Evolutionary conservation across 2,797 vertebrate genomes (phyloP).

Genomic region (Syngnathus acus): DNA sequence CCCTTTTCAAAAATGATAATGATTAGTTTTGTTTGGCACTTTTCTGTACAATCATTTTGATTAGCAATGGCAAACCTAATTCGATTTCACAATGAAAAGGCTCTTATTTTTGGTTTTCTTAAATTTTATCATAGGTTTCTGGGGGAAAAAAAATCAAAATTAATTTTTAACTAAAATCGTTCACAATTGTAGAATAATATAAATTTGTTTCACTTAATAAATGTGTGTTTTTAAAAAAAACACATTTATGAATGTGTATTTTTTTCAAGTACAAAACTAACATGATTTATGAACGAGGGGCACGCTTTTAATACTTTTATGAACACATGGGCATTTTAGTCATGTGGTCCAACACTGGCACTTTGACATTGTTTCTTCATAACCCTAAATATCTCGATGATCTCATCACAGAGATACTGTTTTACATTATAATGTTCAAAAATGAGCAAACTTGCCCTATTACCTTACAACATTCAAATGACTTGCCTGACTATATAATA

Average conservation of each 20-base stretch:
- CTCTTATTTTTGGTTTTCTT: neutral
- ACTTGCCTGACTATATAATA: too few species aligned
- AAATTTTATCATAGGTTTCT: neutral
- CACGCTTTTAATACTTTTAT: neutral
- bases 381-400: constrained; percentile 52
- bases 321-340: constrained; percentile 23
- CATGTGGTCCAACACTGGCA: constrained; percentile 24
- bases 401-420: constrained; percentile 20
- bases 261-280: neutral
- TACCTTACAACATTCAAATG: neutral
- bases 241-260: neutral
- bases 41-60: constrained; percentile 1
- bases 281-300: neutral
- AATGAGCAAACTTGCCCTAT: neutral
- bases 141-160: neutral
- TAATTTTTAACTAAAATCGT: neutral
- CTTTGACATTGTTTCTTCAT: constrained; percentile 50
- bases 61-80: neutral
- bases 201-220: neutral
- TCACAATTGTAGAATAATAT: too few species aligned
- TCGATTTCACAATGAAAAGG: too few species aligned
- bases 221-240: neutral
- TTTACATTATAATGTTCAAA: constrained; percentile 23
- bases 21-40: neutral
- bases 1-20: neutral